Conservation (phyloP, 2,888 invertebrate species). For the Lomographa bimaculata region DNA sequence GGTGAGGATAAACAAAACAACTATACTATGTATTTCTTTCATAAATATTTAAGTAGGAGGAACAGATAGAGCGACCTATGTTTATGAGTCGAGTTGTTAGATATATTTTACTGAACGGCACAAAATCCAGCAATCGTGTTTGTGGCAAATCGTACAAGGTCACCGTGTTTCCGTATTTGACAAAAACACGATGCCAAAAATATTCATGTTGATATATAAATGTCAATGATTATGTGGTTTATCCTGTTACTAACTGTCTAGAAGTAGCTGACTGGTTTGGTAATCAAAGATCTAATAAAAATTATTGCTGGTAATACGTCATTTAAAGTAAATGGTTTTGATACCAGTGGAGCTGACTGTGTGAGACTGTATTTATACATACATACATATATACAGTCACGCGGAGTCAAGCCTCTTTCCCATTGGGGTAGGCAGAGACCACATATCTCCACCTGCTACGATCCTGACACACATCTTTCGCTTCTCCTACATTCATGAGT, state of each 20-base stretch:
- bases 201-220: slow-evolving; percentile 20
- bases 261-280: background rate
- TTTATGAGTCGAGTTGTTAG: slow-evolving; percentile 35
- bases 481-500: too few relatives aligned
- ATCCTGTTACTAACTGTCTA: slow-evolving; percentile 29
- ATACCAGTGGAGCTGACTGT: too few relatives aligned
- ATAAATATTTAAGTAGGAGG: slow-evolving; percentile 55
- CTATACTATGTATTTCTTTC: slow-evolving; percentile 56
- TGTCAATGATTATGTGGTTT: slow-evolving; percentile 26
- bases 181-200: slow-evolving; percentile 37
- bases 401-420: too few relatives aligned
- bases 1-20: slow-evolving; percentile 58
- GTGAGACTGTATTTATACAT: too few relatives aligned
- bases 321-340: too few relatives aligned
- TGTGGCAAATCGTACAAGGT: slow-evolving; percentile 44
- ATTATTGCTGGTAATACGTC: too few relatives aligned
- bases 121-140: slow-evolving; percentile 34
- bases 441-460: too few relatives aligned
- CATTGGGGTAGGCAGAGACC: too few relatives aligned
- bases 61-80: slow-evolving; percentile 36
- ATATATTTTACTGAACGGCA: slow-evolving; percentile 28
- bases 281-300: too few relatives aligned
- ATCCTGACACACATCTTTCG: too few relatives aligned
- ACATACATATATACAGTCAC: too few relatives aligned
- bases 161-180: slow-evolving; percentile 41